Percentiles rank a stretch among this genome's conserved stretches.
Conservation (phyloP, 2,888 invertebrate species). For the Venustoraphidia nigricollis region DNA sequence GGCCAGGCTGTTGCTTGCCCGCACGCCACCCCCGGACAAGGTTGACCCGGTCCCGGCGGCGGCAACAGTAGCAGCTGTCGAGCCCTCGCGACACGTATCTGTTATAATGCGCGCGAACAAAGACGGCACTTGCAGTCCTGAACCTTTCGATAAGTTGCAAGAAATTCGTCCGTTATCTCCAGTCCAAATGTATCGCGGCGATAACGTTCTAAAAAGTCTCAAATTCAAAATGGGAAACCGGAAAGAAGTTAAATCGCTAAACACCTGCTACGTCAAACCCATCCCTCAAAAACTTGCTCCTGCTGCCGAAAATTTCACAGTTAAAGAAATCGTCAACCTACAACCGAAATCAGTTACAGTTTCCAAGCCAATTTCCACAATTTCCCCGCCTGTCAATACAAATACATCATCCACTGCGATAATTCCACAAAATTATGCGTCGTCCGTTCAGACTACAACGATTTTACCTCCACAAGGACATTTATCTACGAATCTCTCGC, state of each 20-base stretch:
- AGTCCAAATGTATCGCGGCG: slow-evolving; percentile 20
- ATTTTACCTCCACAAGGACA: no score
- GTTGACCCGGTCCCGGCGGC: slow-evolving; percentile 6
- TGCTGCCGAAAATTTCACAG: no score
- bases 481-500: slow-evolving; percentile 1
- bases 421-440: neutral
- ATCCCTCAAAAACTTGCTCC: no score
- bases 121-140: slow-evolving; percentile 50
- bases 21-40: slow-evolving; percentile 38
- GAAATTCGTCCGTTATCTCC: slow-evolving; percentile 17
- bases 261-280: no score
- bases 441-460: neutral
- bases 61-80: neutral
- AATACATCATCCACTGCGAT: neutral
- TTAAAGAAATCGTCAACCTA: no score
- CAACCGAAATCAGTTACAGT: no score
- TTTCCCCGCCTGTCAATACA: slow-evolving; percentile 8
- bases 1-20: slow-evolving; percentile 34
- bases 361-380: slow-evolving; percentile 5
- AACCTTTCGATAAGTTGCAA: slow-evolving; percentile 25
- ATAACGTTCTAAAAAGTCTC: slow-evolving; percentile 50
- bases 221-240: slow-evolving; percentile 57
- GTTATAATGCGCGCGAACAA: slow-evolving; percentile 79
- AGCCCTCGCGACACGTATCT: slow-evolving; percentile 34
- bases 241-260: slow-evolving; percentile 34